Evolutionary conservation across 2,113 vertebrate species (phyloP).

Genomic region (Salminus brasiliensis): DNA sequence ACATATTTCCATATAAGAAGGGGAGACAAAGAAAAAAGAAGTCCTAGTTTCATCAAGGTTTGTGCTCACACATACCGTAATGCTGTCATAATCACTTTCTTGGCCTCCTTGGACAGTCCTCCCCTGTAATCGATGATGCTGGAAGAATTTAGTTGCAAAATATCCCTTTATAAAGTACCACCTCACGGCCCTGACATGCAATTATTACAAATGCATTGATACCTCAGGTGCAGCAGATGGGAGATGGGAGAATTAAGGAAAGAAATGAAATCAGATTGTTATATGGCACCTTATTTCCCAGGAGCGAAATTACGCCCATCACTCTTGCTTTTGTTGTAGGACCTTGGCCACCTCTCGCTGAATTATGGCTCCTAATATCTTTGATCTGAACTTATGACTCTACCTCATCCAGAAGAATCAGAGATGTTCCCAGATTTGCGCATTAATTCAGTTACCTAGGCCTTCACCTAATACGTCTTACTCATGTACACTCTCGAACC

Average conservation of each 20-base stretch:
- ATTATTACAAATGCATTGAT: slow-evolving; percentile 29
- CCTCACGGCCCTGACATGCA: background rate
- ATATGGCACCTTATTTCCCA: slow-evolving; percentile 2
- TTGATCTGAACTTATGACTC: background rate
- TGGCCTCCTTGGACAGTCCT: background rate
- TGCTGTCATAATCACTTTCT: slow-evolving; percentile 27
- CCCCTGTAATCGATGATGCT: slow-evolving; percentile 6
- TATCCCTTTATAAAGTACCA: background rate
- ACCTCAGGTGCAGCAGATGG: slow-evolving; percentile 38
- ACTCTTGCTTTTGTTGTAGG: background rate
- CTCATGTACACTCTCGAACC: no score
- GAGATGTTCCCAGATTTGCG: background rate
- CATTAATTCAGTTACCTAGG: slow-evolving; percentile 11
- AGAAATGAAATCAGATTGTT: slow-evolving; percentile 30
- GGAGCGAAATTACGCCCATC: slow-evolving; percentile 36
- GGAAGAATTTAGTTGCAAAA: background rate
- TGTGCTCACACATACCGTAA: slow-evolving; percentile 32
- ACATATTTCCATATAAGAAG: background rate
- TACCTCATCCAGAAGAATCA: background rate
- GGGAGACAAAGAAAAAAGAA: background rate
- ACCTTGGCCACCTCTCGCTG: slow-evolving; percentile 6
- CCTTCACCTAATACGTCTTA: background rate
- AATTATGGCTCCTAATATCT: slow-evolving; percentile 37
- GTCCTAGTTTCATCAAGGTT: background rate
- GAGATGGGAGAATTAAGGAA: slow-evolving; percentile 34